Conservation (phyloP, 1,140 invertebrate species). For the Euschistus heros region DNA sequence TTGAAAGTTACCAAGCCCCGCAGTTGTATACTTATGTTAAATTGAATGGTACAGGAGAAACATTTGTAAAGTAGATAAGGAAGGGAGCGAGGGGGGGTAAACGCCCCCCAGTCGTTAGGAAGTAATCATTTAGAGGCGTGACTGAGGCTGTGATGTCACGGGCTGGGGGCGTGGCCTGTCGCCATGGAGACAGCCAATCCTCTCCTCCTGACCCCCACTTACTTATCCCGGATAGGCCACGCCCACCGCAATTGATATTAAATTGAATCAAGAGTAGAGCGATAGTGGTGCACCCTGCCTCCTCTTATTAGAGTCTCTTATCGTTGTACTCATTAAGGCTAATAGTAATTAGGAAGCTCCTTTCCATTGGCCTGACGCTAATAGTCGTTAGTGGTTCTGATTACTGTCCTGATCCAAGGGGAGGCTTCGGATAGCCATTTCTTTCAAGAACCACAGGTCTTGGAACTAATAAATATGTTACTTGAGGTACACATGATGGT, state of each 20-base stretch:
- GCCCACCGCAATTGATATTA: conserved; percentile 8
- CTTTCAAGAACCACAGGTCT: no score
- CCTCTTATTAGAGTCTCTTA: background rate
- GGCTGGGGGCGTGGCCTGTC: background rate
- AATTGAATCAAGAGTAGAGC: conserved; percentile 1
- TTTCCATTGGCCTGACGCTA: no score
- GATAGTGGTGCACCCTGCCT: background rate
- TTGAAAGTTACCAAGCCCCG: conserved; percentile 2
- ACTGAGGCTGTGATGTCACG: background rate
- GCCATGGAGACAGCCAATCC: conserved; percentile 5
- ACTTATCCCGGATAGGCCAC: background rate
- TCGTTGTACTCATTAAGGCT: no score
- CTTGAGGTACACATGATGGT: no score
- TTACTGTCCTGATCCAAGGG: no score
- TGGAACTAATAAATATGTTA: no score
- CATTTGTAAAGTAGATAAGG: conserved; percentile 10
- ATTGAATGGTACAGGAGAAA: conserved; percentile 8
- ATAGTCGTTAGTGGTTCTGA: no score
- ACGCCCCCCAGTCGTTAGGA: conserved; percentile 6
- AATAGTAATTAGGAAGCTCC: no score
- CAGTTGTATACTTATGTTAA: conserved; percentile 10
- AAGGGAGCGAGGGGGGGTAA: background rate
- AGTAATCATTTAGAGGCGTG: conserved; percentile 8
- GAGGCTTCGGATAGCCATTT: no score
- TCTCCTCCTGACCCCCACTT: background rate